Base-by-base conservation (phyloP, 2,113 vertebrate genomes). In the Nothocercus julius region DNA sequence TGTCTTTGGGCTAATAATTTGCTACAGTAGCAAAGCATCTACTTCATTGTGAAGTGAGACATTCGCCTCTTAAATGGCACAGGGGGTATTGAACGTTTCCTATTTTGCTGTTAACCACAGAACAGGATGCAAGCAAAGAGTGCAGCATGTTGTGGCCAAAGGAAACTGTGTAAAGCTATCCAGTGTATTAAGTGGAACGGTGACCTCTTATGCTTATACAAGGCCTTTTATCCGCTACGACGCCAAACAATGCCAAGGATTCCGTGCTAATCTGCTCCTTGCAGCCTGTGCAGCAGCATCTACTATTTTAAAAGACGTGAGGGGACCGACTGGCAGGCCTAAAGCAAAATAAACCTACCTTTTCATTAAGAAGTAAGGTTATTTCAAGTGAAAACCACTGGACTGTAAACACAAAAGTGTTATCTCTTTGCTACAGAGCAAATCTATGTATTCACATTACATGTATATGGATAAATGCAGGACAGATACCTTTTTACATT, bases 251-350 rank as follows among this genome's bases (percentile, higher is more conserved):
- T 20, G 51, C 47, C 42, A 78, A 51, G 36, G 64, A 67, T 51
- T n/a, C 59, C 92, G 75, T 75, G 47, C 82, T 78, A 45, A 75
- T 83, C 68, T 70, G 12, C 83, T 89, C 84, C 45, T 85, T 93
- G 64, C 54, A 69, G 34, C 66, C 56, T 42, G 22, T 36, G n/a
- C 27, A 58, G 51, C 14, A 85, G 34, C 51, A 86, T 75, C 64
- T 93, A 58, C 64, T 84, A 32, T 53, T 64, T 17, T 66, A 44
- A 63, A 75, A 90, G 56, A 86, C 56, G 11, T 81, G 63, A 90
- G 84, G 21, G 32, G 79, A 73, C 82, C 67, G 72, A 58, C 62
- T 1, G 0, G 0, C 75, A 80, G 45, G 47, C 75, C 61, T 74
- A 9, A 74, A 88, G 36, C 13, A 27, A 88, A 85, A 49, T 85